Evolutionary conservation across 2,888 invertebrate genomes (phyloP).

Genomic region (Periphyllus acericola): DNA sequence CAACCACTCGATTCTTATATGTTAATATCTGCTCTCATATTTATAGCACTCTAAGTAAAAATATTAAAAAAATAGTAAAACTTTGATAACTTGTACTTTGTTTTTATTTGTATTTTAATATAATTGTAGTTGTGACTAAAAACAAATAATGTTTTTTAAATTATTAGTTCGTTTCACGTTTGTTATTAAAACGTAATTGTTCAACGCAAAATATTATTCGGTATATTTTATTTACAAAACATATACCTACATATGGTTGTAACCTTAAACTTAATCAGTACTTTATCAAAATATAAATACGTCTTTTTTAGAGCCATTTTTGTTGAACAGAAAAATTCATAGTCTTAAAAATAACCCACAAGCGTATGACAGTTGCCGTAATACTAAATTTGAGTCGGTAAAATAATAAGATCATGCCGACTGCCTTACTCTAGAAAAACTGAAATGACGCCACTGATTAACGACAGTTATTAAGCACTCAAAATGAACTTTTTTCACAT

Average conservation of each 20-base stretch:
- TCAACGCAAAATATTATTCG: not conserved
- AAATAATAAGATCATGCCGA: too few species aligned
- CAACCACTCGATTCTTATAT: not conserved
- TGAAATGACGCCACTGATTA: too few species aligned
- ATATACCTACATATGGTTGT: not conserved
- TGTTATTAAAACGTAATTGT: not conserved
- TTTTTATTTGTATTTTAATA: not conserved
- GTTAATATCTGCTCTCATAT: not conserved
- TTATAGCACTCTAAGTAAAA: not conserved
- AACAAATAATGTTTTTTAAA: not conserved
- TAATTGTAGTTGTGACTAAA: not conserved
- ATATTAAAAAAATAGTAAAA: not conserved
- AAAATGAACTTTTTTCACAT: too few species aligned
- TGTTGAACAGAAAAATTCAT: too few species aligned
- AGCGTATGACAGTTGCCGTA: too few species aligned
- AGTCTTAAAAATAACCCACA: too few species aligned
- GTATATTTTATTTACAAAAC: not conserved
- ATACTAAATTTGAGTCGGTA: too few species aligned
- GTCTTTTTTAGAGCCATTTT: too few species aligned
- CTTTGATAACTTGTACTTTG: not conserved
- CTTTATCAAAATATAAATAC: too few species aligned
- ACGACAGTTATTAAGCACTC: too few species aligned
- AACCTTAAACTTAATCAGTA: too few species aligned
- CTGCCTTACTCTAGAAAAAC: too few species aligned
- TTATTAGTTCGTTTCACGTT: not conserved